phyloP scores from a whole-genome alignment of 2,888 invertebrate genomes.

The Trachelus troglodyta region DNA sequence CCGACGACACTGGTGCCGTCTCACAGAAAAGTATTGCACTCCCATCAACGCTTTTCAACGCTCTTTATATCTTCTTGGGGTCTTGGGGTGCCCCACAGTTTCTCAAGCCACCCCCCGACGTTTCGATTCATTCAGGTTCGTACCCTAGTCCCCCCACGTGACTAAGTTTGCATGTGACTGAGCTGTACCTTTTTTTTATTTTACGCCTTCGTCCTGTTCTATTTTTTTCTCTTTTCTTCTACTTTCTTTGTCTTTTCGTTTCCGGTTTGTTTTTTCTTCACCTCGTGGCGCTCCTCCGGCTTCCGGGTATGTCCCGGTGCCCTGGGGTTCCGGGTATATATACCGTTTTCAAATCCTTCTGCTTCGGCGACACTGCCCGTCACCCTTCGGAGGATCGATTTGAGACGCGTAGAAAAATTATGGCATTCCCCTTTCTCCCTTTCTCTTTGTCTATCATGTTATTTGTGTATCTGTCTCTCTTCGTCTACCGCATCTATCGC shows the following conservation, averaged over 20 bases:
- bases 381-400: not conserved
- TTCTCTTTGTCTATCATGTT: not conserved
- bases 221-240: not conserved
- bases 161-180: not conserved
- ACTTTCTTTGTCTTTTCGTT: not conserved
- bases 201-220: not conserved
- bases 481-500: not conserved
- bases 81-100: not conserved
- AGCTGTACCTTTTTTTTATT: not conserved
- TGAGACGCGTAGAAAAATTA: not conserved
- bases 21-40: conserved; percentile 60
- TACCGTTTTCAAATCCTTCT: not conserved
- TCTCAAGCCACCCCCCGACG: not conserved
- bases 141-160: not conserved
- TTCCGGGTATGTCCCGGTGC: not conserved
- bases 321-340: not conserved
- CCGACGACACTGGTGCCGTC: conserved; percentile 62
- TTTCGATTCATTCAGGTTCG: not conserved
- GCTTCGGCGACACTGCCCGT: not conserved
- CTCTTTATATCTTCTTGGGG: conserved; percentile 28
- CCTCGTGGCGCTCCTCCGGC: not conserved
- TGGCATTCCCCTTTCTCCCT: not conserved
- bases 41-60: conserved; percentile 52
- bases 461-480: not conserved
- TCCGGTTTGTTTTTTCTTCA: not conserved